Evolutionary conservation across 2,113 vertebrate genomes (phyloP).

Genomic region (Lucifuga dentata): DNA sequence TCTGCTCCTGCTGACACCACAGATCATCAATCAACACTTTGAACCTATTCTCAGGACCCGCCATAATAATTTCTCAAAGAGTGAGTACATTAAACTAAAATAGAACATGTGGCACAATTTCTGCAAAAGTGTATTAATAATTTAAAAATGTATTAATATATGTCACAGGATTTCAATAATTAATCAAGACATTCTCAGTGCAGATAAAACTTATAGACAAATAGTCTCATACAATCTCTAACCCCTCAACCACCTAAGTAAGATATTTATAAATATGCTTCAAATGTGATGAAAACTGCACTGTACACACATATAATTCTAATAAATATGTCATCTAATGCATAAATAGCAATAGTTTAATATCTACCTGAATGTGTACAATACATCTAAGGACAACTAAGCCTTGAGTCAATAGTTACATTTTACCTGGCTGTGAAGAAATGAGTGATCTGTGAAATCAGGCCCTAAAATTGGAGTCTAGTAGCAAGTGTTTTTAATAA

Average conservation of each 20-base stretch:
- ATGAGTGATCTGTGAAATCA: neutral
- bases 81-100: slow-evolving; percentile 46
- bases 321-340: slow-evolving; percentile 10
- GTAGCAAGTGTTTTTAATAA: neutral
- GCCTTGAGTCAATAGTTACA: slow-evolving; percentile 2
- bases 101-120: slow-evolving; percentile 55
- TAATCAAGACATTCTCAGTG: slow-evolving; percentile 26
- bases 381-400: neutral
- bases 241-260: no score
- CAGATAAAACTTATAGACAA: slow-evolving; percentile 37
- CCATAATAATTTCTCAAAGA: slow-evolving; percentile 47
- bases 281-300: neutral
- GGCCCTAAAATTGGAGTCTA: slow-evolving; percentile 17
- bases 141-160: slow-evolving; percentile 66
- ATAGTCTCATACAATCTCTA: slow-evolving; percentile 19
- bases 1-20: slow-evolving; percentile 45
- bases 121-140: slow-evolving; percentile 62
- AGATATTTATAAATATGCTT: neutral
- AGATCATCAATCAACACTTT: slow-evolving; percentile 60
- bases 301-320: neutral
- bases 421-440: neutral
- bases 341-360: slow-evolving; percentile 1
- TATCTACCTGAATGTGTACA: neutral
- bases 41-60: slow-evolving; percentile 38
- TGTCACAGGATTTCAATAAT: slow-evolving; percentile 55